These are phyloP conservation scores for Corvus cornix DNA, from an alignment of 2,113 vertebrate genomes.

Conservation along the genomic window DNA sequence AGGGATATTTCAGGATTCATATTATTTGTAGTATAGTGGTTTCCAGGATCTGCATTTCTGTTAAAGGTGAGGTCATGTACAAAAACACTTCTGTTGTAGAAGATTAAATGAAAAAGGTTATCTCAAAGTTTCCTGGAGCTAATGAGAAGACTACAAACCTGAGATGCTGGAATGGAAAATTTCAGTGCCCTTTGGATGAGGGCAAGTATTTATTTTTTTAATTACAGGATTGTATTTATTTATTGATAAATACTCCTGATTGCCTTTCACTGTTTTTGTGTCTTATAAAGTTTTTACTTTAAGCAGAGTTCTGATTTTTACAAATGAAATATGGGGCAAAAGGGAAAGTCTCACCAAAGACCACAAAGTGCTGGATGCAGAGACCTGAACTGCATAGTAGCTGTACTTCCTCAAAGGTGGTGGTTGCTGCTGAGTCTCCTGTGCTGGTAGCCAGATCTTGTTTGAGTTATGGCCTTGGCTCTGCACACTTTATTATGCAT, in stretches of 20 bases:
- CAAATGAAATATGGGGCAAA: neutral
- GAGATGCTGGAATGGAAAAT: neutral
- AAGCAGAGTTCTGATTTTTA: neutral
- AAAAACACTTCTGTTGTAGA: neutral
- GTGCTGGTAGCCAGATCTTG: neutral
- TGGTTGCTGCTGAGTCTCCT: neutral
- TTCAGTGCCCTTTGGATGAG: neutral
- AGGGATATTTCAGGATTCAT: neutral
- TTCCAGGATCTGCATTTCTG: neutral
- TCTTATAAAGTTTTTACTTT: neutral
- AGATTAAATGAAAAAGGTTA: neutral
- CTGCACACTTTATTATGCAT: neutral
- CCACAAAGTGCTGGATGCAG: too few species aligned
- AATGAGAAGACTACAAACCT: neutral
- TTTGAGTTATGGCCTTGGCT: neutral
- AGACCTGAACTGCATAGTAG: neutral
- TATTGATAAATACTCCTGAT: neutral
- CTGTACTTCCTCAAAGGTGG: neutral
- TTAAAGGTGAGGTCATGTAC: neutral
- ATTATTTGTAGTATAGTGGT: neutral
- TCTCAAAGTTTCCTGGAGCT: neutral
- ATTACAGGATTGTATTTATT: neutral
- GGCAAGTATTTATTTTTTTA: neutral
- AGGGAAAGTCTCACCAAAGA: neutral
- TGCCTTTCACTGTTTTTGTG: neutral